phyloP scores from a whole-genome alignment of 1,140 invertebrate genomes.

The Eumaeus atala region DNA sequence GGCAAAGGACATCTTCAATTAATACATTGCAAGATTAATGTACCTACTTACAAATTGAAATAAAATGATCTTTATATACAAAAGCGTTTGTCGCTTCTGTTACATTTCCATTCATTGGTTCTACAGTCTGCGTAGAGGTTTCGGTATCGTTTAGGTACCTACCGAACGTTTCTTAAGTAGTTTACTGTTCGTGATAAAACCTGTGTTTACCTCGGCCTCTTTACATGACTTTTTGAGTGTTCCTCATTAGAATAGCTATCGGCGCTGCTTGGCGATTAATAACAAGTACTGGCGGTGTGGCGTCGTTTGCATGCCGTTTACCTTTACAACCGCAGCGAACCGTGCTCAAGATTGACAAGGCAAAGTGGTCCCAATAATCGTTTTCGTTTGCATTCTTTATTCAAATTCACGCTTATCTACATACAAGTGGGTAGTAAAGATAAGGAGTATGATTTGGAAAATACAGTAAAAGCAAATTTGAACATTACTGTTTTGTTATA shows the following conservation, averaged over 20 bases:
- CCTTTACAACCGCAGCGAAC: constrained; percentile 36
- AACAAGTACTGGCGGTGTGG: constrained; percentile 49
- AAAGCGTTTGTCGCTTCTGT: too few relatives aligned
- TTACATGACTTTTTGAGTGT: constrained; percentile 50
- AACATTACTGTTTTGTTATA: too few relatives aligned
- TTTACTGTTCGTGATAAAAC: constrained; percentile 21
- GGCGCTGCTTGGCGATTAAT: constrained; percentile 62
- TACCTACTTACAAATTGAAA: too few relatives aligned
- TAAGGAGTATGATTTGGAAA: not conserved
- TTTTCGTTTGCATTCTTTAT: constrained; percentile 34
- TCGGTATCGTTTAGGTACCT: not conserved
- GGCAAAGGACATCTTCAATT: too few relatives aligned
- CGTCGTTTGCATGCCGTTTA: constrained; percentile 67
- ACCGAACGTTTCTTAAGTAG: constrained; percentile 9
- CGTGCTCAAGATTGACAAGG: not conserved
- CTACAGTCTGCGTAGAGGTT: too few relatives aligned
- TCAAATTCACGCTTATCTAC: constrained; percentile 48
- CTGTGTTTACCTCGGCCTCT: constrained; percentile 55
- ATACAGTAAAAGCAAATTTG: too few relatives aligned
- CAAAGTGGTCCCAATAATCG: not conserved
- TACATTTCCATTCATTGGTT: too few relatives aligned
- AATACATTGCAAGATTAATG: too few relatives aligned
- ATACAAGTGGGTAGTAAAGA: constrained; percentile 34
- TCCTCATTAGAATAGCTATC: constrained; percentile 72
- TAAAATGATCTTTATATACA: too few relatives aligned